A percentile compares a stretch with the other conserved stretches of the same genome.
phyloP scores from a whole-genome alignment of 2,888 invertebrate species.

The Drosophila atripex region DNA sequence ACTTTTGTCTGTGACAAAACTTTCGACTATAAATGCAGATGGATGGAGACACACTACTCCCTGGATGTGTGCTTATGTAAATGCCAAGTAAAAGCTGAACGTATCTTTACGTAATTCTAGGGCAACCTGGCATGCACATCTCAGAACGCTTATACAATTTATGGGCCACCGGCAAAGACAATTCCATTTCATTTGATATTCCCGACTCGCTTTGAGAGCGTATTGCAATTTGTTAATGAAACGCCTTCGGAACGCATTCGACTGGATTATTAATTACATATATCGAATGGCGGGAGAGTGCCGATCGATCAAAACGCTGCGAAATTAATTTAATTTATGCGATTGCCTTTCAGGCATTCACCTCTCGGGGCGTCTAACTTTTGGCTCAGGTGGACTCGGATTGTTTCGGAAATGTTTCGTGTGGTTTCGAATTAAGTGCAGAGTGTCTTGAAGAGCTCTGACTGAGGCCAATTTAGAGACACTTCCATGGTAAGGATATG shows the following conservation, averaged over 20 bases:
- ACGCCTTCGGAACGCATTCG: conserved; percentile 8
- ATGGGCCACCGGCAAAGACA: conserved; percentile 29
- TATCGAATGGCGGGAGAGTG: conserved; percentile 16
- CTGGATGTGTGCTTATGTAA: conserved; percentile 35
- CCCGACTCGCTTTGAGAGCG: conserved; percentile 26
- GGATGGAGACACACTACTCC: conserved; percentile 1
- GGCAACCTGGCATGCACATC: conserved; percentile 29
- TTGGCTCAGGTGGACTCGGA: background rate
- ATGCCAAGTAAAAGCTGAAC: conserved; percentile 4
- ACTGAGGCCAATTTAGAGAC: background rate
- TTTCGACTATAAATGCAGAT: conserved; percentile 9
- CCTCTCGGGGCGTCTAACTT: conserved; percentile 15
- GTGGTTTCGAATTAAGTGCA: background rate
- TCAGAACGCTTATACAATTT: conserved; percentile 38
- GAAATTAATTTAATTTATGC: conserved; percentile 40
- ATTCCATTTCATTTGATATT: conserved; percentile 33
- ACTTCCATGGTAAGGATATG: background rate
- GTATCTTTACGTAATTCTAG: conserved; percentile 31
- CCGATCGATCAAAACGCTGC: conserved; percentile 34
- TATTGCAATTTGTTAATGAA: conserved; percentile 46
- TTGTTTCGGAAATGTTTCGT: conserved; percentile 15
- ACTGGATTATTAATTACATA: conserved; percentile 37
- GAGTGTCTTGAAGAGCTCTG: background rate
- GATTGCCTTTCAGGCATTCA: background rate
- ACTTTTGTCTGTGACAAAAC: conserved; percentile 41